Evolutionary conservation across 2,888 invertebrate genomes (phyloP).

Genomic region (Thereva nobilitata): DNA sequence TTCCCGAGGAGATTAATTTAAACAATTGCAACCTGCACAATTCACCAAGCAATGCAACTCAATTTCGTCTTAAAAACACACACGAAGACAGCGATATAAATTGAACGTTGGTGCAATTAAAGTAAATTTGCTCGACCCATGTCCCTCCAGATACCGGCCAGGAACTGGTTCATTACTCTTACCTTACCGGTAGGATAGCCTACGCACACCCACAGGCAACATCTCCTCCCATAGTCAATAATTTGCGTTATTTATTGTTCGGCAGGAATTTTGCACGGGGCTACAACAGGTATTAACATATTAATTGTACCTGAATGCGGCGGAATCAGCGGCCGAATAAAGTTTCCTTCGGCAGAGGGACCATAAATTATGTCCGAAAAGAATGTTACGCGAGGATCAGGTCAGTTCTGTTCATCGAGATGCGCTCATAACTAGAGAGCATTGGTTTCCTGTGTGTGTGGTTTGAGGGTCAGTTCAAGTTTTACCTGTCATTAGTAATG

Average conservation of each 20-base stretch:
- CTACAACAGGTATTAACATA: constrained; percentile 37
- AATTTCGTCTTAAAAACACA: constrained; percentile 11
- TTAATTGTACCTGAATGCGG: constrained; percentile 36
- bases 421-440: too few species aligned
- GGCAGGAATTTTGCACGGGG: constrained; percentile 32
- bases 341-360: background rate
- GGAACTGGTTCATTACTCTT: constrained; percentile 24
- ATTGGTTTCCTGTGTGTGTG: too few species aligned
- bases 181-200: constrained; percentile 10
- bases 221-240: constrained; percentile 30
- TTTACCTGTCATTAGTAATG: too few species aligned
- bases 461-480: too few species aligned
- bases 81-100: constrained; percentile 31
- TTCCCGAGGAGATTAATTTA: constrained; percentile 27
- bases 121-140: constrained; percentile 10
- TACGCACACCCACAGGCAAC: constrained; percentile 17
- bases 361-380: constrained; percentile 18
- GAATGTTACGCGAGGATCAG: background rate
- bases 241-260: constrained; percentile 41
- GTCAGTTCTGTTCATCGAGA: too few species aligned
- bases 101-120: constrained; percentile 22
- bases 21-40: constrained; percentile 19
- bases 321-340: constrained; percentile 24
- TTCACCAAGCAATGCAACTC: background rate
- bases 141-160: constrained; percentile 4